phyloP scores from a whole-genome alignment of 2,113 vertebrate species.

The Desmodus rotundus region DNA sequence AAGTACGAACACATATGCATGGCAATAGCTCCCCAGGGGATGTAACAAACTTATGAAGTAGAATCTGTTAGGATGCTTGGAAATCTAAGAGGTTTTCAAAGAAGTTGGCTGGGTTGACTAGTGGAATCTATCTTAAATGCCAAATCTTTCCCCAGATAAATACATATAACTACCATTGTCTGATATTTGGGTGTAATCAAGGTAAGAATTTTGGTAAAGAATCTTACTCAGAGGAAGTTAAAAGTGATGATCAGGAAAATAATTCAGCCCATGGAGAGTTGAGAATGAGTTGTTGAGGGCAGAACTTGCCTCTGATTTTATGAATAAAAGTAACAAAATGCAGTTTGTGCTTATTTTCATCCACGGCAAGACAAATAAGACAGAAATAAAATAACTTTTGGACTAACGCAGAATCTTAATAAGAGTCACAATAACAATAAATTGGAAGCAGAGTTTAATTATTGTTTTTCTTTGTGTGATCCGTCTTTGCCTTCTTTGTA shows the following conservation, averaged over 20 bases:
- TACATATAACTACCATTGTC: not conserved
- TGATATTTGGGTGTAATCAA: not conserved
- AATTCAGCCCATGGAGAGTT: not conserved
- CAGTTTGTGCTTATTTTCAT: conserved; percentile 63
- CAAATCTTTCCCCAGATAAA: not conserved
- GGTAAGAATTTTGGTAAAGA: not conserved
- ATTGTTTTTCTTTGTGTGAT: conserved; percentile 78
- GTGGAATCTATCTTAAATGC: not conserved
- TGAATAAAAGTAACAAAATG: conserved; percentile 37
- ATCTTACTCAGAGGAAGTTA: not conserved
- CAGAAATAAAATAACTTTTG: conserved; percentile 73
- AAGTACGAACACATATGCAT: not conserved
- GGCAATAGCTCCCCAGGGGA: not conserved
- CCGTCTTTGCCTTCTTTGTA: conserved; percentile 71
- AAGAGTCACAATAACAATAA: conserved; percentile 75
- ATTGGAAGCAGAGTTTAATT: conserved; percentile 81
- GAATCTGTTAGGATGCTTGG: not conserved
- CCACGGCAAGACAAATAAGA: conserved; percentile 64
- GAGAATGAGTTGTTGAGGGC: not conserved
- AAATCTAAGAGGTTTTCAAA: conserved; percentile 15
- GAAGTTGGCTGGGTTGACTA: not conserved
- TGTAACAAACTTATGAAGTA: not conserved
- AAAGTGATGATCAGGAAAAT: not conserved
- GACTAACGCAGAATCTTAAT: conserved; percentile 72
- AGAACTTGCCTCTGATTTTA: conserved; percentile 21